Percentiles rank a stretch among this genome's conserved stretches.
Conservation (phyloP, 2,113 vertebrate genomes). For the Hippoglossus stenolepis region DNA sequence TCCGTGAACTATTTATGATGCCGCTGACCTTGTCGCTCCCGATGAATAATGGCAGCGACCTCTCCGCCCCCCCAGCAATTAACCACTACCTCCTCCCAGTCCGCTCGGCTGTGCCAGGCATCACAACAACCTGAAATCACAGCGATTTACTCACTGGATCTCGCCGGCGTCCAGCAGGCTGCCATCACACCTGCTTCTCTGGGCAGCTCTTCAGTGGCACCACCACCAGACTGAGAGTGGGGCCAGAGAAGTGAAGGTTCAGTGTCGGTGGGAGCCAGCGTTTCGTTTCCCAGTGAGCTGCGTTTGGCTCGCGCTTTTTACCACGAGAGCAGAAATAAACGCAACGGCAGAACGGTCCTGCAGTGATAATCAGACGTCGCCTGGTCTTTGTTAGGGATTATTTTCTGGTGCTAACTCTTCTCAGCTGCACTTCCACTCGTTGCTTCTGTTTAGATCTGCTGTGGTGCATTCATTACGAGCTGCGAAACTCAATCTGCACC, state of each 20-base stretch:
- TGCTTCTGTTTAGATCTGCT: neutral
- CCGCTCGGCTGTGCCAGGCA: conserved; percentile 31
- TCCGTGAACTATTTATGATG: conserved; percentile 38
- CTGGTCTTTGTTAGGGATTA: neutral
- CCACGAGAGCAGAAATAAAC: neutral
- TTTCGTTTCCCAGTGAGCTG: neutral
- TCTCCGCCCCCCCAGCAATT: conserved; percentile 43
- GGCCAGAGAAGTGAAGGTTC: conserved; percentile 31
- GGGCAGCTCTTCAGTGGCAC: conserved; percentile 41
- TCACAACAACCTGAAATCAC: conserved; percentile 65
- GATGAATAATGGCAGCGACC: conserved; percentile 50
- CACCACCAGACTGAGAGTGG: neutral
- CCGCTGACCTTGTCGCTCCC: conserved; percentile 44
- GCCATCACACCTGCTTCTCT: conserved; percentile 66
- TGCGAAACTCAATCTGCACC: neutral
- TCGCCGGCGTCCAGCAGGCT: conserved; percentile 22
- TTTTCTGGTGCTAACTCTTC: neutral
- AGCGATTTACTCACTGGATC: conserved; percentile 40
- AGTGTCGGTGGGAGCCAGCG: neutral
- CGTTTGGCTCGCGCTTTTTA: neutral
- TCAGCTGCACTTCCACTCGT: neutral
- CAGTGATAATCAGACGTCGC: neutral
- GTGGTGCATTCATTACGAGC: conserved; percentile 1
- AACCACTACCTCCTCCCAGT: conserved; percentile 35
- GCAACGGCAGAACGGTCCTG: neutral